Evolutionary conservation across 2,113 vertebrate species (phyloP).

Genomic region (Nerophis lumbriciformis): DNA sequence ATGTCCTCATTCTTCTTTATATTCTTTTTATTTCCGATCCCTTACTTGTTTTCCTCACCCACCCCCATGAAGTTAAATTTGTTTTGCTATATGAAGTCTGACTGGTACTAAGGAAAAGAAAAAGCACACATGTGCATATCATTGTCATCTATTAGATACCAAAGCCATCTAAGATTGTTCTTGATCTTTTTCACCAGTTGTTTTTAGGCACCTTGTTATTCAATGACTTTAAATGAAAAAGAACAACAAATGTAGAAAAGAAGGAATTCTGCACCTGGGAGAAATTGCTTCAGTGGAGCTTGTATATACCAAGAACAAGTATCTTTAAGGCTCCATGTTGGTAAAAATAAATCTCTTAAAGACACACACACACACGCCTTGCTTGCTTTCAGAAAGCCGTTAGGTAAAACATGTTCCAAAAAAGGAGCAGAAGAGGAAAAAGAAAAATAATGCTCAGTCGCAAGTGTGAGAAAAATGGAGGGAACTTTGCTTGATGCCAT

Average conservation of each 20-base stretch:
- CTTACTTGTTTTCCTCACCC: background rate
- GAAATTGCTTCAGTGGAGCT: conserved; percentile 53
- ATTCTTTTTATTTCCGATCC: conserved; percentile 40
- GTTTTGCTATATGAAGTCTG: conserved; percentile 57
- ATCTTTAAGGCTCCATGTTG: conserved; percentile 54
- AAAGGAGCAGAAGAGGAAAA: conserved; percentile 63
- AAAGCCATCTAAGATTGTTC: conserved; percentile 68
- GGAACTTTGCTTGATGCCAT: conserved; percentile 62
- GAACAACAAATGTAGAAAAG: conserved; percentile 53
- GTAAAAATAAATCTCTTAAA: conserved; percentile 49
- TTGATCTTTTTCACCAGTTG: conserved; percentile 67
- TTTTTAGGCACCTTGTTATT: conserved; percentile 76
- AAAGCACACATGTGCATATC: conserved; percentile 75
- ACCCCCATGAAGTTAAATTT: conserved; percentile 56
- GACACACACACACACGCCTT: conserved; percentile 28
- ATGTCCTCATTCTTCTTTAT: background rate
- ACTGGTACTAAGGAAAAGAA: conserved; percentile 64
- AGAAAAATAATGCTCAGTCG: conserved; percentile 55
- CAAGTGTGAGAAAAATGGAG: conserved; percentile 65
- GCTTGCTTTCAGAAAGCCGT: conserved; percentile 59
- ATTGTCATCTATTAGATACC: conserved; percentile 70
- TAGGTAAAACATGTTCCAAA: conserved; percentile 69
- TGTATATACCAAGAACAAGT: conserved; percentile 58
- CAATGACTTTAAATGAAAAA: conserved; percentile 59
- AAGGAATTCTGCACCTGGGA: conserved; percentile 74